These are phyloP conservation scores for Chondrosia reniformis DNA, from an alignment of 37 sponge, comb jelly and placozoan genomes.

Conservation along the genomic window DNA sequence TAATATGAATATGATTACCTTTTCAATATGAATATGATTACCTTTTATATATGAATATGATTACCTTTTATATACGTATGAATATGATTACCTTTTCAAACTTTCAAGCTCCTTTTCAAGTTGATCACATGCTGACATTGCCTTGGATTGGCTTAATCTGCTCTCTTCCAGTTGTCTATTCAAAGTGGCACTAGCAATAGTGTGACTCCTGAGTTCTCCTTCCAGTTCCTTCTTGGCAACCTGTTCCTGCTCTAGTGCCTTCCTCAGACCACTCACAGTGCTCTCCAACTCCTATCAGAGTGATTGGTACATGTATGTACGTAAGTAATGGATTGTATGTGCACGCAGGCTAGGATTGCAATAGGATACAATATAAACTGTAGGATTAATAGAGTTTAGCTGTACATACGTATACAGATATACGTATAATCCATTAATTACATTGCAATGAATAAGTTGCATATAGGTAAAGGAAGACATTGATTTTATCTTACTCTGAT, in stretches of 20 bases:
- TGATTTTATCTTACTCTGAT: slow-evolving; percentile 33
- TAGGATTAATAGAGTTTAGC: no score
- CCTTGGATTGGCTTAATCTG: no score
- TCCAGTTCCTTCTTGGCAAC: slow-evolving; percentile 21
- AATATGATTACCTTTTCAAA: no score
- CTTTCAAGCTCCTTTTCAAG: no score
- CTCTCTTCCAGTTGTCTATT: slow-evolving; percentile 48
- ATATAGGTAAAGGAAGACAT: no score
- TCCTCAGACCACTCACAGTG: background rate
- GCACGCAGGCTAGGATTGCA: no score
- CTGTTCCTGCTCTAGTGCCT: background rate
- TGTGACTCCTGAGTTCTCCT: slow-evolving; percentile 34
- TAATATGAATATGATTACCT: no score
- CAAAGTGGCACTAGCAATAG: slow-evolving; percentile 17
- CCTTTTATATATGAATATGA: no score
- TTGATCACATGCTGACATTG: no score
- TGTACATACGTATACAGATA: background rate
- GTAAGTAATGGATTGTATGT: background rate
- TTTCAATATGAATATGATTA: no score
- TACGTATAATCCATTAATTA: background rate
- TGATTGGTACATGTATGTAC: background rate
- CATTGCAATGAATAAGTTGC: background rate
- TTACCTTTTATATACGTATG: no score
- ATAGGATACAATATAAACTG: no score
- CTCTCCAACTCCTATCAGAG: slow-evolving; percentile 20